phyloP scores from a whole-genome alignment of 2,797 vertebrate genomes.

The Pantherophis alleghaniensis region DNA sequence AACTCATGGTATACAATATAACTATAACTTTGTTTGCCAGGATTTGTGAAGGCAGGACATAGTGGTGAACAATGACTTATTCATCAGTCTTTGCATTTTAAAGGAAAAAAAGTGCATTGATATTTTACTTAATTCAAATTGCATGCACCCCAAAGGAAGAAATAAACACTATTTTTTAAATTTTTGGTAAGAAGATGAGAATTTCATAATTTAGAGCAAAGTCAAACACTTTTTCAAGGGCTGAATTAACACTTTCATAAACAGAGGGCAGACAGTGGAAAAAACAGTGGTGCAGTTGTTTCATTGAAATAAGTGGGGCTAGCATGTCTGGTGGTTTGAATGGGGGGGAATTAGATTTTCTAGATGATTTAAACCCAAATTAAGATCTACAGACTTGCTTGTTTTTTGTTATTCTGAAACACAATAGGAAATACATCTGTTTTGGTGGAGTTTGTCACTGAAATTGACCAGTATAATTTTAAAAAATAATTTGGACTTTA shows the following conservation, averaged over 20 bases:
- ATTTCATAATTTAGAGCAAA: neutral
- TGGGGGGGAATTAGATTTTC: neutral
- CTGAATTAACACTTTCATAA: neutral
- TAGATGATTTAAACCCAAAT: neutral
- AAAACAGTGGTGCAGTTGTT: neutral
- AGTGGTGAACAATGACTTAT: conserved; percentile 16
- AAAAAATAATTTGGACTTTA: neutral
- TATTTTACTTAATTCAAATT: conserved; percentile 4
- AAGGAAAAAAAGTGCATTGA: conserved; percentile 32
- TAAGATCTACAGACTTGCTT: neutral
- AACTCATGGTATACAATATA: conserved; percentile 61
- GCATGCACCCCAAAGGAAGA: neutral
- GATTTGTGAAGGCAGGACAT: conserved; percentile 47
- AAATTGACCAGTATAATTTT: neutral
- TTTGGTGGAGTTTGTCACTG: neutral
- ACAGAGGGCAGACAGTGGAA: neutral
- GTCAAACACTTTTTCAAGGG: neutral
- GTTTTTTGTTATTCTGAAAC: neutral
- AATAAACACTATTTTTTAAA: conserved; percentile 1
- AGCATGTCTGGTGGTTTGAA: neutral
- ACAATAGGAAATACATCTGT: neutral
- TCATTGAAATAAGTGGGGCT: neutral
- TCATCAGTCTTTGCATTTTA: conserved; percentile 5
- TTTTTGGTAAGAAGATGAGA: neutral
- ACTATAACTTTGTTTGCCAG: conserved; percentile 57